Conservation (phyloP, 2,797 vertebrate genomes). For the Rhinatrema bivittatum region DNA sequence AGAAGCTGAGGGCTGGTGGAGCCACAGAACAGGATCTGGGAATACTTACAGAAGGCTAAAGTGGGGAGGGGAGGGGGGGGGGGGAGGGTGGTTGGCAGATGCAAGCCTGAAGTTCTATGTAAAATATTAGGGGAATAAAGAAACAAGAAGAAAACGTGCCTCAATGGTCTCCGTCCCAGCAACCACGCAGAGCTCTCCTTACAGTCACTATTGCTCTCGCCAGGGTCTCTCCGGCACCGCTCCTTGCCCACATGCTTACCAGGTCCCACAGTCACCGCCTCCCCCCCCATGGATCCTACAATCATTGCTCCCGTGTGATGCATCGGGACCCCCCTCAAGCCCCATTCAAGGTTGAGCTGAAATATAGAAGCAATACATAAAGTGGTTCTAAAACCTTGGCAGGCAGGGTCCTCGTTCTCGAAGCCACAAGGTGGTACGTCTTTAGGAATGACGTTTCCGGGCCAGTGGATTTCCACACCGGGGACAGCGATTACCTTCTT, state of each 20-base stretch:
- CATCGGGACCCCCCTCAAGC: no score
- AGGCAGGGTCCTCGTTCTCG: constrained; percentile 67
- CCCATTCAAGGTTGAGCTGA: no score
- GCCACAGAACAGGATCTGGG: neutral
- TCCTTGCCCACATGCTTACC: no score
- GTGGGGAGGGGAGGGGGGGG: neutral
- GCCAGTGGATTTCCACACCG: constrained; percentile 62
- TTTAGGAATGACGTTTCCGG: constrained; percentile 52
- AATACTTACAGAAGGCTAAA: neutral
- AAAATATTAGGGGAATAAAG: neutral
- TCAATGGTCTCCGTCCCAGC: no score
- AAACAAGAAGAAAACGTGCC: neutral
- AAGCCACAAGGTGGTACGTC: constrained; percentile 81
- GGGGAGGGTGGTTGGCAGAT: neutral
- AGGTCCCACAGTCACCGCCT: no score
- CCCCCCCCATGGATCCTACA: neutral
- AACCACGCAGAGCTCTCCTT: no score
- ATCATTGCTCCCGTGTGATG: neutral
- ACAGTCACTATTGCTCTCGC: no score
- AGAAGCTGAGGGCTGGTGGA: no score
- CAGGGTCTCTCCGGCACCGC: no score
- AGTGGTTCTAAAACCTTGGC: constrained; percentile 16
- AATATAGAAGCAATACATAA: no score
- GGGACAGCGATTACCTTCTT: constrained; percentile 59
- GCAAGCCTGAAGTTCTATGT: neutral